phyloP scores from a whole-genome alignment of 2,888 invertebrate species.

The Heteropelma amictum region DNA sequence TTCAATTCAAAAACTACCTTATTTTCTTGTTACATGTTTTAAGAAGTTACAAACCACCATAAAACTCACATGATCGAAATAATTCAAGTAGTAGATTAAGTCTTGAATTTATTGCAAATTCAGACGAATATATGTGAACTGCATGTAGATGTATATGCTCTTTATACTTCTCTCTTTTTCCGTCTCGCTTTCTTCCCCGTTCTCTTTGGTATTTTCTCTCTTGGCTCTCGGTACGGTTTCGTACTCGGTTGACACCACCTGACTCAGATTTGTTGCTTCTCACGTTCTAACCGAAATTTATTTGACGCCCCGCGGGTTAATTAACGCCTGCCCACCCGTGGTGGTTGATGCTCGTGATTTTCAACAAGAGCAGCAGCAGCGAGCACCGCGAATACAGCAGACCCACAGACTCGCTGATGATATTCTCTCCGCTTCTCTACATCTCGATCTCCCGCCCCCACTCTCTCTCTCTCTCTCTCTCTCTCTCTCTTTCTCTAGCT shows the following conservation, averaged over 20 bases:
- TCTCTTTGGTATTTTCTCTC: too few relatives aligned
- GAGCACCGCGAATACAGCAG: conserved; percentile 30
- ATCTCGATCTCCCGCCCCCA: not conserved
- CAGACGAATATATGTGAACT: not conserved
- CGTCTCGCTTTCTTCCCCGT: conserved; percentile 11
- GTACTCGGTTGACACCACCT: conserved; percentile 74
- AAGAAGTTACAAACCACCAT: not conserved
- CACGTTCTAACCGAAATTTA: conserved; percentile 78
- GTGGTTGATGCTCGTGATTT: conserved; percentile 47
- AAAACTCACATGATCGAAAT: not conserved
- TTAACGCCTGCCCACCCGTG: conserved; percentile 65
- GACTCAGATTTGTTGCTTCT: conserved; percentile 78
- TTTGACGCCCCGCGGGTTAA: conserved; percentile 75
- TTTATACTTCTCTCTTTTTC: not conserved
- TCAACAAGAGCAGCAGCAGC: conserved; percentile 16
- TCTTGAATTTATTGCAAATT: not conserved
- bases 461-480: not conserved
- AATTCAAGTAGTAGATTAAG: not conserved
- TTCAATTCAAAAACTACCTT: too few relatives aligned
- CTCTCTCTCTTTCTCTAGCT: conserved; percentile 7
- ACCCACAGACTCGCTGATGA: conserved; percentile 40
- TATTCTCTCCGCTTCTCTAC: not conserved
- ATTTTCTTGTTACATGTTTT: too few relatives aligned
- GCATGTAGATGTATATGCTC: not conserved
- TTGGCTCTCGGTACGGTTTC: conserved; percentile 20